A percentile compares a stretch with the other conserved stretches of the same genome.
Evolutionary conservation across 2,797 vertebrate species (phyloP).

Genomic region (Enteromius viviparus): DNA sequence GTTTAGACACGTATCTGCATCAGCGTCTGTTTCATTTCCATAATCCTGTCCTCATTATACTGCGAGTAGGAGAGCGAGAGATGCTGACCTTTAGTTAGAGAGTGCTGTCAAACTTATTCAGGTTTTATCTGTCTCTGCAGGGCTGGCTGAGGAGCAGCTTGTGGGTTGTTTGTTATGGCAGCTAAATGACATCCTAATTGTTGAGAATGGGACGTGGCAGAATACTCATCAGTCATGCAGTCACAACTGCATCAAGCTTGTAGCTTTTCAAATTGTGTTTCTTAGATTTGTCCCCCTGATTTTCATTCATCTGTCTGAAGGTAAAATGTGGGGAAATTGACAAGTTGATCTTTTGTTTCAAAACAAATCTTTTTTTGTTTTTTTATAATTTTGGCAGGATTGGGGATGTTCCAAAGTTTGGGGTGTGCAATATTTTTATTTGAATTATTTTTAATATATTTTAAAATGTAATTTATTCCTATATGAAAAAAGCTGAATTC

Average conservation of each 20-base stretch:
- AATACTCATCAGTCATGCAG: constrained; percentile 58
- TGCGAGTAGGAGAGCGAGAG: constrained; percentile 44
- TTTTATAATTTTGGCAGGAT: constrained; percentile 23
- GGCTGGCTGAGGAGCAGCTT: constrained; percentile 55
- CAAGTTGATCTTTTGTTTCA: constrained; percentile 34
- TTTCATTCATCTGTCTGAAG: constrained; percentile 15
- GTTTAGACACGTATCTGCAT: constrained; percentile 74
- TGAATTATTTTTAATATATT: not conserved
- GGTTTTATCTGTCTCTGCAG: constrained; percentile 63
- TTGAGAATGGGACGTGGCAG: constrained; percentile 59
- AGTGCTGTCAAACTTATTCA: constrained; percentile 75
- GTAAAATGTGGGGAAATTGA: not conserved
- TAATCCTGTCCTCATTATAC: constrained; percentile 77
- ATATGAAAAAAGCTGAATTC: not conserved
- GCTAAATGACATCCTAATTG: constrained; percentile 62
- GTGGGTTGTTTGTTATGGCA: constrained; percentile 57
- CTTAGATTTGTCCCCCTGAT: constrained; percentile 42
- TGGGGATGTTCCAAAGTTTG: not conserved
- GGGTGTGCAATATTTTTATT: not conserved
- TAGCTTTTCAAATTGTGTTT: constrained; percentile 52
- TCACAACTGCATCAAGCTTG: constrained; percentile 13
- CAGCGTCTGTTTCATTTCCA: constrained; percentile 78
- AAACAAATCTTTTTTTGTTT: constrained; percentile 41
- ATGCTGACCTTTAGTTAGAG: constrained; percentile 70
- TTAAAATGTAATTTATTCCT: not conserved